Evolutionary conservation across 1,140 invertebrate species (phyloP).

Genomic region (Thaumatotibia leucotreta): DNA sequence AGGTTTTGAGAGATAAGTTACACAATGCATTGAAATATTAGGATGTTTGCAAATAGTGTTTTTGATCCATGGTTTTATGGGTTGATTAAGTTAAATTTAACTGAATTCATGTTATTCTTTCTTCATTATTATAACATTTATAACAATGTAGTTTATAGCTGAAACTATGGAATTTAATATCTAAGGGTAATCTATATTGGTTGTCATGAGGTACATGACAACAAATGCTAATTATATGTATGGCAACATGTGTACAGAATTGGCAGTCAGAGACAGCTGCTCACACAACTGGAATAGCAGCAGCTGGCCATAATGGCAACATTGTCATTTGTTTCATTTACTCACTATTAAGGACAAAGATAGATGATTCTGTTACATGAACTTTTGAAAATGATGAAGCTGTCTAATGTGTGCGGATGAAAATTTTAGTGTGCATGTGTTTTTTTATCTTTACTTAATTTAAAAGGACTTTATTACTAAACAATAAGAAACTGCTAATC

Average conservation of each 20-base stretch:
- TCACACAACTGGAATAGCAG: slow-evolving; percentile 7
- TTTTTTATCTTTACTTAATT: too few species aligned
- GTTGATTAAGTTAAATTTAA: too few species aligned
- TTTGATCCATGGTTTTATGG: too few species aligned
- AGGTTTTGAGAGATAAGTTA: background rate
- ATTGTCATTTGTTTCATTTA: background rate
- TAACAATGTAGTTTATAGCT: too few species aligned
- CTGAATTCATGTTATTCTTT: too few species aligned
- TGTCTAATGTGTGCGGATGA: too few species aligned
- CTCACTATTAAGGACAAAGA: background rate
- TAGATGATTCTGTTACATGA: background rate
- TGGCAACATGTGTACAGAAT: background rate
- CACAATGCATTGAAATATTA: background rate
- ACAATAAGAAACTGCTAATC: too few species aligned
- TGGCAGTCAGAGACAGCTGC: background rate
- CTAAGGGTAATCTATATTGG: background rate
- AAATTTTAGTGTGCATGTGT: too few species aligned
- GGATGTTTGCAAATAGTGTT: too few species aligned
- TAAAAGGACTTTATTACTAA: too few species aligned
- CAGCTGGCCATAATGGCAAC: slow-evolving; percentile 3
- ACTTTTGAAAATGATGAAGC: background rate
- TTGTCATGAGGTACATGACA: background rate
- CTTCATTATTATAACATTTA: too few species aligned
- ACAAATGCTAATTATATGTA: background rate
- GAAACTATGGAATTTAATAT: background rate